Evolutionary conservation across 2,797 vertebrate species (phyloP).

Genomic region (Gouania willdenowi): DNA sequence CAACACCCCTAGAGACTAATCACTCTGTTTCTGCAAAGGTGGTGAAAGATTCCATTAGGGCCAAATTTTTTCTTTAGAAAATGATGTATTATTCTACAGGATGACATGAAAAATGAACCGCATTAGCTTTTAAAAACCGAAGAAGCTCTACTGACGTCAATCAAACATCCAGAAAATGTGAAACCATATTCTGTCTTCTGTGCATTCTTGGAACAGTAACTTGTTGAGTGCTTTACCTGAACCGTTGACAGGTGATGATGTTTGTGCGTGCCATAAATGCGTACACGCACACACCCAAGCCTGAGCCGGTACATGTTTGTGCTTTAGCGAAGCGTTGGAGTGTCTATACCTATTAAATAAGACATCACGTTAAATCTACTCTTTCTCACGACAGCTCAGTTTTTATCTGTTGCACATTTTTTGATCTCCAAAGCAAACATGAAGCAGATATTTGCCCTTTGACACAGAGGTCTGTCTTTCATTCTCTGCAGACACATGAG

Average conservation of each 20-base stretch:
- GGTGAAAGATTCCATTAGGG: too few species aligned
- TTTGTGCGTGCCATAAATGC: slow-evolving; percentile 10
- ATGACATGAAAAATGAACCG: too few species aligned
- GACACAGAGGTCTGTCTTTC: slow-evolving; percentile 2
- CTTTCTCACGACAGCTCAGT: neutral
- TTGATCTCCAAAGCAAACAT: slow-evolving; percentile 8
- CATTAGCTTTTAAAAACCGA: too few species aligned
- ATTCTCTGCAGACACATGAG: slow-evolving; percentile 9
- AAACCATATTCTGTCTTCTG: neutral
- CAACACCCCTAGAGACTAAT: too few species aligned
- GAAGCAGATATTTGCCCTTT: slow-evolving; percentile 1
- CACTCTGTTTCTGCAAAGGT: too few species aligned
- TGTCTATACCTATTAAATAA: neutral
- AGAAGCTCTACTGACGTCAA: too few species aligned
- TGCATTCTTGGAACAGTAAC: slow-evolving; percentile 18
- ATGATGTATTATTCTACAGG: too few species aligned
- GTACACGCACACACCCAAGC: neutral
- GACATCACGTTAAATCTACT: neutral
- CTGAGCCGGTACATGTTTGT: neutral
- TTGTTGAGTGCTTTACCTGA: slow-evolving; percentile 14
- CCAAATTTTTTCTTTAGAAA: too few species aligned
- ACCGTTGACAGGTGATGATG: slow-evolving; percentile 19
- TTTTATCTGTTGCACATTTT: neutral
- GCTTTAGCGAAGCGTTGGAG: neutral
- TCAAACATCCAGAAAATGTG: slow-evolving; percentile 2